Percentiles rank a stretch among this genome's conserved stretches.
phyloP scores from a whole-genome alignment of 2,113 vertebrate genomes.

The Sorex araneus region DNA sequence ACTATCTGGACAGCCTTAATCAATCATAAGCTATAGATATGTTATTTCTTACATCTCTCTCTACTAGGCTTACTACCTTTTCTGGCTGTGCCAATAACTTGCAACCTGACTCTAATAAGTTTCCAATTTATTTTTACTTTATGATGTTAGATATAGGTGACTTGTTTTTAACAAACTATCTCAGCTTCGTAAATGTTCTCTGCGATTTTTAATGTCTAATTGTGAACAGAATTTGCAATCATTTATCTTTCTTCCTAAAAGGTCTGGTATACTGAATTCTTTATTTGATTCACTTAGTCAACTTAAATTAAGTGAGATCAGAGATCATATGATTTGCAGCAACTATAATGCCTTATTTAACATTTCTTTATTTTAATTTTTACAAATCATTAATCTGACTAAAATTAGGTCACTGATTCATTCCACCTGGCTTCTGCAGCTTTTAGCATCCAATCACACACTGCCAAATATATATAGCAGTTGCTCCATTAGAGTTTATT shows the following conservation, averaged over 20 bases:
- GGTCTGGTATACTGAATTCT: not conserved
- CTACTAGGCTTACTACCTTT: not conserved
- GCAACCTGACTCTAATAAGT: not conserved
- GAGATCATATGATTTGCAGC: not conserved
- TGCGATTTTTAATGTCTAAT: slow-evolving; percentile 13
- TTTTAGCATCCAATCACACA: not conserved
- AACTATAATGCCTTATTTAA: slow-evolving; percentile 42
- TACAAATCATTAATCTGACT: slow-evolving; percentile 47
- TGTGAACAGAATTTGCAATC: slow-evolving; percentile 3
- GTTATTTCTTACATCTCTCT: not conserved
- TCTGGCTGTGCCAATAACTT: not conserved
- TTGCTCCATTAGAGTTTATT: not conserved
- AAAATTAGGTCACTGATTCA: slow-evolving; percentile 53
- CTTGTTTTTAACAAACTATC: slow-evolving; percentile 39
- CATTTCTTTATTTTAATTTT: slow-evolving; percentile 48
- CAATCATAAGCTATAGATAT: not conserved
- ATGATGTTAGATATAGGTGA: not conserved
- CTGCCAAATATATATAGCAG: slow-evolving; percentile 5
- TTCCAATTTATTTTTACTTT: slow-evolving; percentile 32
- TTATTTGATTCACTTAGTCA: slow-evolving; percentile 30
- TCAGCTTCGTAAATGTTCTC: not conserved
- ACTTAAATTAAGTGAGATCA: not conserved
- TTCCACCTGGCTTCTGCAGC: not conserved
- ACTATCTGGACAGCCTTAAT: not conserved
- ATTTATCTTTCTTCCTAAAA: slow-evolving; percentile 42